A percentile compares a stretch with the other conserved stretches of the same genome.
Conservation (phyloP, 2,113 vertebrate species). For the Lophochroa leadbeateri region DNA sequence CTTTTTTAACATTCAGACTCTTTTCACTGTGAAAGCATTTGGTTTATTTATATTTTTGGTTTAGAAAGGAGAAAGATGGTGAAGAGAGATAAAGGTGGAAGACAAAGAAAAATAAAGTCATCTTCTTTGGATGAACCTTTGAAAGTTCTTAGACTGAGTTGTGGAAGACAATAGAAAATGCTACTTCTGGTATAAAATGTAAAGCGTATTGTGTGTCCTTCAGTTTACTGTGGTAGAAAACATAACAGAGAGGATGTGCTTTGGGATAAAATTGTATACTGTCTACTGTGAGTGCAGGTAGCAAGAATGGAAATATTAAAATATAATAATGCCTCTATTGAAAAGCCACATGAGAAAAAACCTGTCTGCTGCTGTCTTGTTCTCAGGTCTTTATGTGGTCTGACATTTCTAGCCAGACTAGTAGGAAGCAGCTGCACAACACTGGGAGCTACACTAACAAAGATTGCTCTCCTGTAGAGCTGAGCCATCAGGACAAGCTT, state of each 20-base stretch:
- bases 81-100: neutral
- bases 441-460: neutral
- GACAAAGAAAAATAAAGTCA: neutral
- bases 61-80: neutral
- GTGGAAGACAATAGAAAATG: neutral
- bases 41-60: neutral
- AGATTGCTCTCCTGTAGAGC: neutral
- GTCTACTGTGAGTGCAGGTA: neutral
- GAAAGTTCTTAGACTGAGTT: neutral
- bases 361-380: neutral
- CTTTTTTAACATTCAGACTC: neutral
- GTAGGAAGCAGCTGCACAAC: neutral
- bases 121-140: neutral
- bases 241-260: neutral
- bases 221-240: neutral
- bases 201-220: neutral
- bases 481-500: neutral
- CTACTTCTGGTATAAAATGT: neutral
- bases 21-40: neutral
- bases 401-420: conserved; percentile 3
- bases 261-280: neutral
- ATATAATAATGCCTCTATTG: neutral
- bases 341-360: neutral
- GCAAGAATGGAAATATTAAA: neutral
- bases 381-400: neutral